Base-by-base conservation (phyloP, 2,113 vertebrate genomes). In the Athene cunicularia region DNA sequence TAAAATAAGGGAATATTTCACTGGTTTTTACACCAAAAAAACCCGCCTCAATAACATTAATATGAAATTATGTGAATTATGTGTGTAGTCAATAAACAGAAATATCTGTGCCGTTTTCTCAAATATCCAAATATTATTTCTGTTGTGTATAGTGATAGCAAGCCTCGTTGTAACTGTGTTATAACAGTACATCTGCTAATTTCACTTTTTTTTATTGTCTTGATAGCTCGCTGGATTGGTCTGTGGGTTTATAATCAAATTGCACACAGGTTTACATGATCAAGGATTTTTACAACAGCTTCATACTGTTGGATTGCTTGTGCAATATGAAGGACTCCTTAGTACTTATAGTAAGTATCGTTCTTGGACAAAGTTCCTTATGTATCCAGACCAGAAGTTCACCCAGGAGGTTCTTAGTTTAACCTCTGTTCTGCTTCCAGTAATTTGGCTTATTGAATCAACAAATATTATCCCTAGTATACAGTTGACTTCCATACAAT, bases 311-410 rank as follows among this genome's bases (percentile, higher is more conserved):
- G 99, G 99, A 22, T 94, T 99, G 88, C 96, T 99, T 8, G 99
- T 99, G 45, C 99, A 99, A 66, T 99, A 99, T 76, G 99, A 99
- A 98, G 99, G 99, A 83, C 98, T 99, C n/a, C 99, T 99, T 53
- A 99, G 99, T 90, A 99, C 99, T 1, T 99, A 99, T 49, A 99
- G 99, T 99, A 96, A 99, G 99, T 99, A 96, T 76, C 39, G 18
- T 17, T 35, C 33, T 50, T 45, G 52, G 13, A 28, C 13, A 15
- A 26, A 47, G 15, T 63, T 75, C 39, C 37, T 60, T 41, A 24
- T 12, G 9, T 27, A 15, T 33, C 45, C 27, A 37, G 45, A 53
- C 52, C 35, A 55, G 58, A 45, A 41, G 1, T 63, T 93, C 67
- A 56, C 21, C 7, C 18, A 67, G 9, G 23, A 86, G 30, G 32